Base-by-base conservation (phyloP, 2,113 vertebrate species). In the Solea solea region DNA sequence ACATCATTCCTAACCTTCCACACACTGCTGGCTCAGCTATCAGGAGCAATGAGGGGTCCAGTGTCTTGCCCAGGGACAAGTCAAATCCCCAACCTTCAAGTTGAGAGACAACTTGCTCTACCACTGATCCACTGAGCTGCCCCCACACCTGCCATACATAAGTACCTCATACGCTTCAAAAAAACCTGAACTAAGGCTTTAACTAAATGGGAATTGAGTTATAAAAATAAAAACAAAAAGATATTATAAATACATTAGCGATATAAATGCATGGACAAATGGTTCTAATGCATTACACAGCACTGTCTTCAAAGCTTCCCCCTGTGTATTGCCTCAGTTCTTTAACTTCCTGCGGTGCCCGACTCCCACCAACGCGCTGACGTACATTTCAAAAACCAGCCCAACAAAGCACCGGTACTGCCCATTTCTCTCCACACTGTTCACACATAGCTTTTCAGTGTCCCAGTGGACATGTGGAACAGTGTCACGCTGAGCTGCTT, bases 401-500 rank as follows among this genome's bases (percentile, higher is more conserved):
- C 21, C 1, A 1, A 42, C 14, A 81, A 67, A 66, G 75, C 60
- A 72, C 50, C 74, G 78, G 77, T 74, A 66, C 67, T 70, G 74
- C 69, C 81, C 66, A 77, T 62, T 81, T 14, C 54, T 14, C 42
- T 48, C 11, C 65, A 50, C 78, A 82, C 86, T 69, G 46, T 84
- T 86, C 72, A 76, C 75, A 67, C 13, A 12, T 65, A 61, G 83
- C 65, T 72, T 68, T 81, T 12, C 42, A 75, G 76, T 64, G 74
- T 85, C 78, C 77, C 74, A 46, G 25, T 50, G 63, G 86, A 88
- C 70, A 57, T 65, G 49, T 46, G 64, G 69, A 82, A 69, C 70
- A 70, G 71, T 68, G 49, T 73, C 80, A 55, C 70, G 74, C 79
- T 63, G 82, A 80, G 81, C 49, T 27, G 59, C 82, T 92, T 92